A percentile compares a stretch with the other conserved stretches of the same genome.
These are phyloP conservation scores for Entelurus aequoreus DNA, from an alignment of 2,113 vertebrate species.

Conservation along the genomic window DNA sequence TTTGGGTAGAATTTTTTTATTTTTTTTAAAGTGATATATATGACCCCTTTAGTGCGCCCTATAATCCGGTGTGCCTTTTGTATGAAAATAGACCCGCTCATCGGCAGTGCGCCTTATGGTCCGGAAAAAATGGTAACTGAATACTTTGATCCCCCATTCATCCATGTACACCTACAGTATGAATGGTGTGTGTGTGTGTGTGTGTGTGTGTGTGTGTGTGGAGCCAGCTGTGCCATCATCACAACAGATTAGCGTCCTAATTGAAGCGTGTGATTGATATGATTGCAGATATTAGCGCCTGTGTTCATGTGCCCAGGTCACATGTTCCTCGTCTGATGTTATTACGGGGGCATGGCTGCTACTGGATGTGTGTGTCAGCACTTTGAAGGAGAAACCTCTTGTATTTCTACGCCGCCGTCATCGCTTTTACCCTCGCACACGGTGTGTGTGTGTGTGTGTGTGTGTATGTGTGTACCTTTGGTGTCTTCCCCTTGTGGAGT, in stretches of 20 bases:
- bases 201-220: too few relatives aligned
- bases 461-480: too few relatives aligned
- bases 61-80: too few relatives aligned
- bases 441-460: neutral
- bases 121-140: too few relatives aligned
- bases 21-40: too few relatives aligned
- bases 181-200: too few relatives aligned
- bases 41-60: too few relatives aligned
- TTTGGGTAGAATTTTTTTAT: too few relatives aligned
- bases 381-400: slow-evolving; percentile 32
- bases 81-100: too few relatives aligned
- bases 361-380: slow-evolving; percentile 3
- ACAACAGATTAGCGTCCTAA: slow-evolving; percentile 42
- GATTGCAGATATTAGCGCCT: slow-evolving; percentile 29
- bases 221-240: slow-evolving; percentile 46
- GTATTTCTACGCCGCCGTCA: slow-evolving; percentile 12
- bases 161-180: too few relatives aligned
- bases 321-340: slow-evolving; percentile 37
- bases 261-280: slow-evolving; percentile 45
- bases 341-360: slow-evolving; percentile 28
- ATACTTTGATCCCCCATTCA: too few relatives aligned
- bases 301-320: slow-evolving; percentile 50
- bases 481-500: slow-evolving; percentile 9
- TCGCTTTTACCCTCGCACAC: slow-evolving; percentile 6
- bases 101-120: too few relatives aligned